These are phyloP conservation scores for Vulpes ferrilata DNA, from an alignment of 2,113 vertebrate genomes.

Conservation along the genomic window DNA sequence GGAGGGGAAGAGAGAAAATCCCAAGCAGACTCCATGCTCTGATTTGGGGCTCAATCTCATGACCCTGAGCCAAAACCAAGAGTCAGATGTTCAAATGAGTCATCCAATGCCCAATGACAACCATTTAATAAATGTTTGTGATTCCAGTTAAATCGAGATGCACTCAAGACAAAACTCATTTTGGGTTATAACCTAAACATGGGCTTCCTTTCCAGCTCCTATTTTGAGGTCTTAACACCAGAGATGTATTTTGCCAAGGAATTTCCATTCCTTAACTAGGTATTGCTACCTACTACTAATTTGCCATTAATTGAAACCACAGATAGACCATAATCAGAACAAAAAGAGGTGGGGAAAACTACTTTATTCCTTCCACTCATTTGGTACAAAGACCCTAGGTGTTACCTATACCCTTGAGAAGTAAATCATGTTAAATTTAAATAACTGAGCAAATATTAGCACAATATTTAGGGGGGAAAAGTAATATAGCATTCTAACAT, in stretches of 20 bases:
- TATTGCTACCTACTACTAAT: background rate
- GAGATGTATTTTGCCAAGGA: background rate
- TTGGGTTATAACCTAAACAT: background rate
- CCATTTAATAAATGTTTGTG: background rate
- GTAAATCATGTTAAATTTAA: background rate
- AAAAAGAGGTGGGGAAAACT: background rate
- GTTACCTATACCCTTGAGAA: background rate
- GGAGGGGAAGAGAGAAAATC: background rate
- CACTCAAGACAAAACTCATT: background rate
- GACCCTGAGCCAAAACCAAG: background rate
- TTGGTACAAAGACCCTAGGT: background rate
- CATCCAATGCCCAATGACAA: background rate
- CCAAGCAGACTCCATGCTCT: background rate
- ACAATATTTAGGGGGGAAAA: background rate
- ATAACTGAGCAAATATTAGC: background rate
- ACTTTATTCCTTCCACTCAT: background rate
- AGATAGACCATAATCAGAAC: background rate
- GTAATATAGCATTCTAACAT: background rate
- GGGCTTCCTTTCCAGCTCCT: background rate
- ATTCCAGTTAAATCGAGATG: background rate
- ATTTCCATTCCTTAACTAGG: background rate
- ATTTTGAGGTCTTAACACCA: background rate
- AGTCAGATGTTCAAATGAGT: background rate
- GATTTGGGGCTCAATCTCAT: background rate
- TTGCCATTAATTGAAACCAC: background rate